phyloP scores from a whole-genome alignment of 2,888 invertebrate genomes.

The Orchestes rusci region DNA sequence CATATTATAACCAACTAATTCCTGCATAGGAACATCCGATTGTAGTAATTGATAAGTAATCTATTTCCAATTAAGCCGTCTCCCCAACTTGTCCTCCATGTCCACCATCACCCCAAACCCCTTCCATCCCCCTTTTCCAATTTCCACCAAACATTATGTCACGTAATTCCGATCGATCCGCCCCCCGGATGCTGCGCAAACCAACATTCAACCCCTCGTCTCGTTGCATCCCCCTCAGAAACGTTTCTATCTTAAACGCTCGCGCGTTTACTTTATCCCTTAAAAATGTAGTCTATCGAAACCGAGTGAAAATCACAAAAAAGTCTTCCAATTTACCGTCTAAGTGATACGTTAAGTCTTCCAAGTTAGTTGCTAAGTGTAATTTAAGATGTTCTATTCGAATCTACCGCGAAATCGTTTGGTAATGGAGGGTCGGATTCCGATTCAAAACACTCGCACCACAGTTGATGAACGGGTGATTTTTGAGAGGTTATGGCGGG shows the following conservation, averaged over 20 bases:
- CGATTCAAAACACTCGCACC: constrained; percentile 34
- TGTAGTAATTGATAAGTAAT: too few relatives aligned
- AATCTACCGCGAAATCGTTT: too few relatives aligned
- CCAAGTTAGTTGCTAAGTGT: too few relatives aligned
- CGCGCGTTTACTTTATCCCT: neutral
- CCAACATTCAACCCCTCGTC: constrained; percentile 18
- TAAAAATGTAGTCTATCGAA: constrained; percentile 12
- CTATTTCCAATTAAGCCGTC: too few relatives aligned
- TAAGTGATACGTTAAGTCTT: constrained; percentile 2
- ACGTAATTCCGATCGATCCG: constrained; percentile 15
- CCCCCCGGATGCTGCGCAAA: constrained; percentile 37
- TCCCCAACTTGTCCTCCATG: too few relatives aligned
- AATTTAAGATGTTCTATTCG: too few relatives aligned
- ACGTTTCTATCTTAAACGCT: neutral
- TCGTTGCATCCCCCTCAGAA: neutral
- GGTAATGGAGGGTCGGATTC: constrained; percentile 1
- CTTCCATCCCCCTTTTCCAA: too few relatives aligned
- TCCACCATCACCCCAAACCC: too few relatives aligned
- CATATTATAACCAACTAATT: too few relatives aligned
- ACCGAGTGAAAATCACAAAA: constrained; percentile 19
- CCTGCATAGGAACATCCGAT: too few relatives aligned
- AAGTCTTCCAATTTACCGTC: constrained; percentile 21
- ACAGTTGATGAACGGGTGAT: constrained; percentile 56
- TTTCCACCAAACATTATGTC: too few relatives aligned
- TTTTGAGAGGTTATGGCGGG: constrained; percentile 67